Conservation (phyloP, 2,797 vertebrate genomes). For the Melanotaenia boesemani region DNA sequence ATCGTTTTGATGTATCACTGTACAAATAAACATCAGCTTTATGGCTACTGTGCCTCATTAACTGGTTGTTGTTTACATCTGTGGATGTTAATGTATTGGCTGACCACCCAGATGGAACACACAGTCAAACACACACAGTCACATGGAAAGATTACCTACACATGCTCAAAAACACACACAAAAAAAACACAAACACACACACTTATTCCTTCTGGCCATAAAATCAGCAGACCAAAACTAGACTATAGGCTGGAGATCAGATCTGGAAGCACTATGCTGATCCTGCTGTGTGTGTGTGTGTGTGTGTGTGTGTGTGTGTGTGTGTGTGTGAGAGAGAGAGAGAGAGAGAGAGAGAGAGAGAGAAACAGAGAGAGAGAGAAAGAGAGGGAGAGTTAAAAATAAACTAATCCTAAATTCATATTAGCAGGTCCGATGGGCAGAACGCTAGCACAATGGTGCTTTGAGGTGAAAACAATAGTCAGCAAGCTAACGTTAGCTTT, state of each 20-base stretch:
- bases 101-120: slow-evolving; percentile 65
- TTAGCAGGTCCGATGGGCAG: no score
- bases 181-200: neutral
- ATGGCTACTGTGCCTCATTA: slow-evolving; percentile 63
- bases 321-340: no score
- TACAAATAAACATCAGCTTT: slow-evolving; percentile 48
- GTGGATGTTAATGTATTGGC: slow-evolving; percentile 48
- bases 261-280: slow-evolving; percentile 8
- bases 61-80: slow-evolving; percentile 53
- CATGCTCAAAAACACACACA: neutral
- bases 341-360: no score
- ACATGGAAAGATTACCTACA: neutral
- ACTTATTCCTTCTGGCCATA: slow-evolving; percentile 3
- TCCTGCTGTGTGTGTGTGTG: no score
- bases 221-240: slow-evolving; percentile 58
- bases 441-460: no score
- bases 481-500: no score
- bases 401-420: no score
- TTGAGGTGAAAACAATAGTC: no score
- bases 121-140: slow-evolving; percentile 26
- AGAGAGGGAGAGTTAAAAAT: no score
- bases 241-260: slow-evolving; percentile 25
- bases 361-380: no score
- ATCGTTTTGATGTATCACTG: slow-evolving; percentile 33
- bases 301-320: no score